Evolutionary conservation across 1,140 invertebrate genomes (phyloP), one percentile per base, ranked within the genome.

Genomic region (Rhyacophila brunnea): DNA sequence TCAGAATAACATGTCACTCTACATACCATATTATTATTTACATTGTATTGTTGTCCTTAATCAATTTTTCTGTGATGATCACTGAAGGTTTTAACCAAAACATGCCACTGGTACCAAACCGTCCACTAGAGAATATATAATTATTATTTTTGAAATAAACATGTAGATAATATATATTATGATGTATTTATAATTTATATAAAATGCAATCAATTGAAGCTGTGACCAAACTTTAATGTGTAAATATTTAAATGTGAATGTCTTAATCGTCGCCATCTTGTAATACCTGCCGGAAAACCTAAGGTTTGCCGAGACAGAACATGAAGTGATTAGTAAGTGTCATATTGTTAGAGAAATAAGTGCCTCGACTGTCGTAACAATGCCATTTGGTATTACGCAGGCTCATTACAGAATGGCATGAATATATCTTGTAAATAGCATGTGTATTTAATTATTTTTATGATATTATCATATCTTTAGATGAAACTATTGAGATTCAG

Each of bases 261-360:
- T 49, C 23, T 48, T 13, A 48, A 45, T 17, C 17, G 18, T 48
- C 55, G 55, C 55, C 55, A 57, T 57, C 55, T 40, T 49, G 46
- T 47, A 42, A 35, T 32, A 42, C 42, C 55, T 38, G 19, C 15
- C 47, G 44, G 35, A 44, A 20, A 15, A 54, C 34, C 13, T 56
- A 44, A 38, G 44, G 7, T 42, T 49, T 19, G 46, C 43, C 43
- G 17, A 19, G n/a, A 17, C 18, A 45, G 53, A 56, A 47, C 34
- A 46, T 46, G 35, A 57, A 57, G 55, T 57, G 55, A 57, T 57
- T 57, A 28, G 55, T 49, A 57, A 48, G 55, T 57, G 55, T 57
- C 55, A 57, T 57, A 57, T 47, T 38, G 35, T 28, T 57, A 49
- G 46, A 6, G 32, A 49, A 10, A 19, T 57, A 57, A 57, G 55